Evolutionary conservation across 92 coral and sea anemone species (phyloP), one percentile per base, ranked within the genome.

Genomic region (Meandrina meandrites): DNA sequence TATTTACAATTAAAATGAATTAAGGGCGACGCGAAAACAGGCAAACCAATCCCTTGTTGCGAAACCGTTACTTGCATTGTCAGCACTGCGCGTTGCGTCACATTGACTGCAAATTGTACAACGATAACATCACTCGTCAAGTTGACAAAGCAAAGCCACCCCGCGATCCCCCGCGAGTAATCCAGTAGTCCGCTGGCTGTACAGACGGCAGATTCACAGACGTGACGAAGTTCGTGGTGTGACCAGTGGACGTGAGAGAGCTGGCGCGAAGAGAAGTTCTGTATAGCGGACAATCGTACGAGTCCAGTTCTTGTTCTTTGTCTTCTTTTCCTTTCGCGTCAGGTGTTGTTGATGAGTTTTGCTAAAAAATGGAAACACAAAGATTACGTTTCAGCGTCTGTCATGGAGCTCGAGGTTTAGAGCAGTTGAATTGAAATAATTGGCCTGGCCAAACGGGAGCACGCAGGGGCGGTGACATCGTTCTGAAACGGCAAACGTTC

Each of bases 101-200:
- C 68, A 60, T 60, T 15, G 53, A n/a, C 11, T 24, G 30, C 31
- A n/a, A 66, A 19, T n/a, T n/a, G n/a, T n/a, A 28, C 12, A 66
- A 17, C 14, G 34, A n/a, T 56, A 31, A 53, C 71, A 42, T 77
- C 89, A 97, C 53, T 92, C 98, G 74, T 96, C 94, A 27, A 97
- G 94, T 86, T 97, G 99, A 78, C 98, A 93, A 10, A 97, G 92
- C 76, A 95, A 74, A 75, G 99, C 98, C 54, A 97, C 99, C 9
- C 99, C 99, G n/a, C n/a, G n/a, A n/a, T n/a, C n/a, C n/a, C n/a
- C n/a, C n/a, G 31, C 99, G 96, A 40, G 98, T 97, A 71, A 95
- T 92, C 99, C 99, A 97, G 88, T 91, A 84, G 81, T 93, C 93
- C 86, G 99, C 93, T 76, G 98, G 96, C 92, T 93, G 95, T 34